Evolutionary conservation across 2,888 invertebrate species (phyloP), one percentile per base, ranked within the genome.

Genomic region (Lochmaea crataegi): DNA sequence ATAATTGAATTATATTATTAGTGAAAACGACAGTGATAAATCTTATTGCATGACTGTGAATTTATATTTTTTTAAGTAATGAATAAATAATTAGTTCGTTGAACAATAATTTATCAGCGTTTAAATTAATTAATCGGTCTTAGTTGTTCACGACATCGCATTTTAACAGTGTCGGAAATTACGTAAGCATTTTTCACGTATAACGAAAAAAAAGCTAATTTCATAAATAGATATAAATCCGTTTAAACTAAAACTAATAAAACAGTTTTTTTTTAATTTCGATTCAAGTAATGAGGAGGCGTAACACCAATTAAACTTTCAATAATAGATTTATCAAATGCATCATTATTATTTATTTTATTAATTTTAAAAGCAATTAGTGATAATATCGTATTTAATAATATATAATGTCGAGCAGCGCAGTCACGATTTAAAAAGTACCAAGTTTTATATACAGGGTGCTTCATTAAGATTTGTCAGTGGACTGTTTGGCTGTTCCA

Each of bases 231-330:
- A 66, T 66, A 73, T 73, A 66, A 68, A 74, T 74, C 71, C 58
- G 18, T 16, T 56, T 63, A 32, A 42, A 58, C 57, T 45, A 51
- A 58, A 74, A 68, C 71, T 71, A 65, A 68, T 71, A 74, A 65
- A 61, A 71, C 51, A 71, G 72, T 53, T 76, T 74, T 53, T 76
- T 74, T 75, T 76, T 72, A 68, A 65, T 74, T 72, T 71, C 74
- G 56, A 76, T 76, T 76, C 74, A 70, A 77, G 75, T 78, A 78
- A 71, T 75, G 74, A 75, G 77, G 73, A 76, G 79, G 80, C 79
- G 79, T 75, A 78, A 76, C 76, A 78, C 78, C 79, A 81, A 81
- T 81, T 80, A 81, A 72, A 76, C 67, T 69, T 72, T 66, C 72
- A 75, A 76, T 77, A 77, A 77, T 75, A 68, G 72, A 76, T 38